These are phyloP conservation scores for Ceratotherium simum DNA, from an alignment of 2,113 vertebrate species.

Conservation along the genomic window DNA sequence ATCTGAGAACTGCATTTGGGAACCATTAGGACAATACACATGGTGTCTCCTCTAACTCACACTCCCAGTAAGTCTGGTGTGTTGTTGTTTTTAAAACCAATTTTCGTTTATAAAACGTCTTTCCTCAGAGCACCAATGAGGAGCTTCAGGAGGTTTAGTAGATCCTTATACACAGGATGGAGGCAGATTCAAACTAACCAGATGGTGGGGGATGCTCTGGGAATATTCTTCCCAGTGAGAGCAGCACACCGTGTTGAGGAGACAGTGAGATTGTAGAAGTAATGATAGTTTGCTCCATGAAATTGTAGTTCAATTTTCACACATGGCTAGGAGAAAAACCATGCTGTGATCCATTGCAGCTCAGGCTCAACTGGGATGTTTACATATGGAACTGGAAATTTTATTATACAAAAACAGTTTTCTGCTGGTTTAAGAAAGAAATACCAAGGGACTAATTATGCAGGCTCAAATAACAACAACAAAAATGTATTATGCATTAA, in stretches of 20 bases:
- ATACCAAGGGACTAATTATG: constrained; percentile 54
- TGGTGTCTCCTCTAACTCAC: background rate
- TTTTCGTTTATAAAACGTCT: background rate
- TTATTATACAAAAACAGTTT: constrained; percentile 11
- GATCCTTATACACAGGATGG: background rate
- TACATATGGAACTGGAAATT: background rate
- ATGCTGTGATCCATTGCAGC: background rate
- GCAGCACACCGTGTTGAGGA: background rate
- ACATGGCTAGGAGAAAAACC: background rate
- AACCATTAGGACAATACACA: background rate
- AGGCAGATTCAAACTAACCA: background rate
- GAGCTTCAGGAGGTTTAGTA: constrained; percentile 8
- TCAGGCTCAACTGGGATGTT: background rate
- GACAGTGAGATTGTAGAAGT: background rate
- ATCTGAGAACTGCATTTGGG: background rate
- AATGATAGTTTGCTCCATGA: background rate
- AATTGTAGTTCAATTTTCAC: background rate
- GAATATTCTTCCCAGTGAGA: background rate
- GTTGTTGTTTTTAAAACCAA: constrained; percentile 16
- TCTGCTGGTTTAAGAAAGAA: constrained; percentile 45
- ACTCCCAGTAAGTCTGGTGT: background rate
- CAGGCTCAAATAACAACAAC: constrained; percentile 55
- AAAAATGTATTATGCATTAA: constrained; percentile 69
- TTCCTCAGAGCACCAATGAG: background rate
- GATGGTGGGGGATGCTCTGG: background rate